These are phyloP conservation scores for Cephonodes hylas DNA, from an alignment of 2,888 invertebrate species.

Conservation along the genomic window DNA sequence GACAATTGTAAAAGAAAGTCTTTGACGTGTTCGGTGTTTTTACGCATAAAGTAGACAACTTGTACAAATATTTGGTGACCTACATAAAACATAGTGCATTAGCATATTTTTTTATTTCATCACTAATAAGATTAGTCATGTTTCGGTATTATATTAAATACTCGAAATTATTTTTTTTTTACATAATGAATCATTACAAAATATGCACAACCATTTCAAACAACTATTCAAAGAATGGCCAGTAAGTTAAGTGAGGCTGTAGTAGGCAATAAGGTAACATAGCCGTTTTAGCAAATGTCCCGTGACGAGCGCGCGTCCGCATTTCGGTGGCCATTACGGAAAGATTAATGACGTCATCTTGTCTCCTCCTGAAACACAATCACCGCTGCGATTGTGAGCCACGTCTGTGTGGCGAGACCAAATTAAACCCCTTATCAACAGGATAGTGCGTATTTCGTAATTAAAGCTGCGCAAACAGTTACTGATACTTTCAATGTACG, in stretches of 20 bases:
- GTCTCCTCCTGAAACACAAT: conserved; percentile 53
- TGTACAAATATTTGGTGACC: no score
- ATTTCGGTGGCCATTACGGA: conserved; percentile 62
- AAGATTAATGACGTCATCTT: conserved; percentile 74
- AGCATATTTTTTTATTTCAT: no score
- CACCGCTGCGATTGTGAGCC: conserved; percentile 33
- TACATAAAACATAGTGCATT: no score
- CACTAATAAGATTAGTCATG: no score
- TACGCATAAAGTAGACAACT: no score
- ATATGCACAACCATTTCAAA: background rate
- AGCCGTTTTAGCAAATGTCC: conserved; percentile 49
- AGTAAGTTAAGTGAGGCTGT: background rate
- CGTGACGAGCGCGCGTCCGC: conserved; percentile 50
- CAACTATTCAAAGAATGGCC: conserved; percentile 2
- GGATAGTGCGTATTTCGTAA: conserved; percentile 15
- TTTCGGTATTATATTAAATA: no score
- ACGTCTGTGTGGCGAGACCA: conserved; percentile 22
- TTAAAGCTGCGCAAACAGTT: conserved; percentile 7
- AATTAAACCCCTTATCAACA: conserved; percentile 25
- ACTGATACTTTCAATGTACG: background rate
- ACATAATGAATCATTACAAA: background rate
- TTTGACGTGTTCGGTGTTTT: no score
- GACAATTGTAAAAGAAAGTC: no score
- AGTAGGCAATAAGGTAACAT: conserved; percentile 12
- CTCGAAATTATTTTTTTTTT: no score